Base-by-base conservation (phyloP, 2,888 invertebrate genomes). In the Danaus chrysippus region DNA sequence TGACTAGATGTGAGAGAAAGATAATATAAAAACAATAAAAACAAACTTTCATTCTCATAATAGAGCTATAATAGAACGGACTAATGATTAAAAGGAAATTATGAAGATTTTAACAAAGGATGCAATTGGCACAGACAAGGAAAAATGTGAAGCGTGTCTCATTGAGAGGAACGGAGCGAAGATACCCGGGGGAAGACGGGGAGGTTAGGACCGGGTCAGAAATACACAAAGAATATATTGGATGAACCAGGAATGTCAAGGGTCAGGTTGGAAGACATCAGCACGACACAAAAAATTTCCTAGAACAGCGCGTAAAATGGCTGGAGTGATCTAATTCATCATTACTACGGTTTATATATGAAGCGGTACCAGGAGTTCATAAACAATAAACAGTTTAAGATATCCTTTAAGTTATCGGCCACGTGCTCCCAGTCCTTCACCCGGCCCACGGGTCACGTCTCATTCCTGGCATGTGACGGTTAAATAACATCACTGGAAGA, bases 61-160 rank as follows among this genome's bases (percentile, higher is more conserved):
- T 54, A 41, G 41, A 49, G 10, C n/a, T 42, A 41, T 15, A 42
- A 59, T 44, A 13, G 42, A 46, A 59, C 42, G 52, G 23, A 56
- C 46, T 53, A 56, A 52, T 52, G 49, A 15, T 60, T 42, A 60
- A 56, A 59, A 63, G 59, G 42, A 60, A 63, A 59, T 63, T 56
- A 59, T 19, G 57, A 43, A 41, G 19, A 43, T 11, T 42, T 52
- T 42, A 63, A 59, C 15, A 63, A 60, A 59, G 59, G 57, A 57
- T 56, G 46, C 59, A 59, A 63, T 63, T 63, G 59, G 63, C 59
- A 42, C 54, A 54, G 63, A 62, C 59, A 63, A 63, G 56, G 59
- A 63, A 59, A 53, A 59, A 63, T 46, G 3, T 46, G 56, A 63
- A 56, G 54, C 53, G 53, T 59, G 41, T 54, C 54, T 56, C 54